phyloP scores from a whole-genome alignment of 2,797 vertebrate genomes.

The Micropoecilia bifurca region DNA sequence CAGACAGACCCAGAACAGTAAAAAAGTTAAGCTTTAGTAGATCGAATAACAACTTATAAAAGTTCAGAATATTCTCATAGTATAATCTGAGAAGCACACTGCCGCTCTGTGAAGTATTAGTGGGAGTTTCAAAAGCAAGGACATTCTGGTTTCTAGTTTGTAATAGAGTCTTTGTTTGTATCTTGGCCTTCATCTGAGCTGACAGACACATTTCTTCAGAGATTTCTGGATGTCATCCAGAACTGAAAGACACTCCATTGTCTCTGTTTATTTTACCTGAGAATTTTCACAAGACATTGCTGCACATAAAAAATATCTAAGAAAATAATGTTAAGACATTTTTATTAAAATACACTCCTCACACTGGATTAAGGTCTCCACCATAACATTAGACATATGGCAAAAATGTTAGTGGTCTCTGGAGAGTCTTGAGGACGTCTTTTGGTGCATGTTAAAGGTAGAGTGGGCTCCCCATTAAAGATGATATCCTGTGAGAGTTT shows the following conservation, averaged over 20 bases:
- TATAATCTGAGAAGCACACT: conserved; percentile 1
- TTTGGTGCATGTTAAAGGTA: not conserved
- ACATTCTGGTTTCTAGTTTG: not conserved
- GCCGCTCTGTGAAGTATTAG: not conserved
- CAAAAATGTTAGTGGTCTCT: not conserved
- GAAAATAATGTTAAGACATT: not conserved
- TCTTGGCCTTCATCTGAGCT: not conserved
- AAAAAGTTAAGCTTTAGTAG: not conserved
- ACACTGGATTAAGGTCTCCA: not conserved
- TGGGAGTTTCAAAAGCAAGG: not conserved
- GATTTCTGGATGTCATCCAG: not conserved
- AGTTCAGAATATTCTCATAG: not conserved
- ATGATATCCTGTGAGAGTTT: not conserved
- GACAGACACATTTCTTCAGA: not conserved
- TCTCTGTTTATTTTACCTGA: not conserved
- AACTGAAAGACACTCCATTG: not conserved
- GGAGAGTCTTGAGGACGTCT: not conserved
- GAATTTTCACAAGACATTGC: not conserved
- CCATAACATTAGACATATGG: not conserved
- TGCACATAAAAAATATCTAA: not conserved
- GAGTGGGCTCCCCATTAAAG: not conserved
- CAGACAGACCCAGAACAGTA: not conserved
- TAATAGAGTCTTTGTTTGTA: not conserved
- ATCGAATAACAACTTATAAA: not conserved
- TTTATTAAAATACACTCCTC: not conserved